These are phyloP conservation scores for Cenopis cana DNA, from an alignment of 2,888 invertebrate species.

Conservation along the genomic window DNA sequence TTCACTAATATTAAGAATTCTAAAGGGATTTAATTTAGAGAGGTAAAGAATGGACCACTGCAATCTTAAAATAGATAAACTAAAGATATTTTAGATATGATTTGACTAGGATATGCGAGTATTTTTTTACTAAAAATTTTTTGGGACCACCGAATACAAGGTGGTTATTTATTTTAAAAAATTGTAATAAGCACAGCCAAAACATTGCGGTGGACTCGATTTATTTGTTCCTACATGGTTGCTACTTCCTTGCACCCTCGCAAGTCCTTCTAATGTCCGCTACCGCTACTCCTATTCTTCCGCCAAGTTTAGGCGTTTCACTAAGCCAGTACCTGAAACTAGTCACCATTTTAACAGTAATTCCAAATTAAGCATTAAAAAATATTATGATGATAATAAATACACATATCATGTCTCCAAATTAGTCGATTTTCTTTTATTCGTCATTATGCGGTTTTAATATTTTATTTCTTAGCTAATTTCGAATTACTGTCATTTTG, in stretches of 20 bases:
- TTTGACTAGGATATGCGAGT: slow-evolving; percentile 56
- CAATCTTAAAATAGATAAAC: slow-evolving; percentile 55
- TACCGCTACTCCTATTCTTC: slow-evolving; percentile 10
- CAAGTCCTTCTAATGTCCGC: slow-evolving; percentile 26
- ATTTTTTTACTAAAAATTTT: slow-evolving; percentile 48
- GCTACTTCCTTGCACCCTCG: slow-evolving; percentile 22
- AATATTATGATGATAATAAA: too few relatives aligned
- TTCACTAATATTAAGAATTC: slow-evolving; percentile 52
- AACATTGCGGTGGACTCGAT: slow-evolving; percentile 77
- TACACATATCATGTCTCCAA: too few relatives aligned
- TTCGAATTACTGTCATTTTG: slow-evolving; percentile 5
- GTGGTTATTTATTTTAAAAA: slow-evolving; percentile 60
- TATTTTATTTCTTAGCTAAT: neutral
- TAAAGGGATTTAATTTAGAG: slow-evolving; percentile 54
- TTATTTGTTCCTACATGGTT: slow-evolving; percentile 60
- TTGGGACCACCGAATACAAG: slow-evolving; percentile 61
- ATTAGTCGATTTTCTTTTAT: neutral
- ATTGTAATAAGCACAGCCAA: slow-evolving; percentile 80
- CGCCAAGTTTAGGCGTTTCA: neutral
- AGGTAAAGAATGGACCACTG: slow-evolving; percentile 71
- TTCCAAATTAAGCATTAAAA: slow-evolving; percentile 7
- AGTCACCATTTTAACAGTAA: slow-evolving; percentile 14
- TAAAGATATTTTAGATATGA: slow-evolving; percentile 50
- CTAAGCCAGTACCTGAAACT: neutral
- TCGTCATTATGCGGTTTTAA: neutral